A percentile compares a stretch with the other conserved stretches of the same genome.
These are phyloP conservation scores for Kryptolebias marmoratus DNA, from an alignment of 2,113 vertebrate genomes.

Conservation along the genomic window DNA sequence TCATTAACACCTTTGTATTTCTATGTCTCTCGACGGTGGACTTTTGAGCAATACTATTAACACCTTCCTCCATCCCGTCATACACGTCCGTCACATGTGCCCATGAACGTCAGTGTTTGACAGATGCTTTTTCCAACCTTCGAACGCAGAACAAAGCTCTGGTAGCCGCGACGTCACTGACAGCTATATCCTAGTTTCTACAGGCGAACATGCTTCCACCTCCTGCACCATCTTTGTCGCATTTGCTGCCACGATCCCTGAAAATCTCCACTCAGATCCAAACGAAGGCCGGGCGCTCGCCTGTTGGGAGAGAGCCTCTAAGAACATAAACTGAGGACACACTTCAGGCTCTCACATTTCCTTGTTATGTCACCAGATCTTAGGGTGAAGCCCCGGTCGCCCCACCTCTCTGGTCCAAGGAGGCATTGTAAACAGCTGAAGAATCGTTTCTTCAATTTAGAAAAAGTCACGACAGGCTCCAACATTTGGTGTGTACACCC, in stretches of 20 bases:
- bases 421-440: conserved; percentile 27
- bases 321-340: conserved; percentile 50
- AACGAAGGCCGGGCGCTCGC: neutral
- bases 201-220: too few species aligned
- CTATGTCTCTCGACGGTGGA: neutral
- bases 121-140: neutral
- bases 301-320: conserved; percentile 30
- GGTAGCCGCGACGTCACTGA: neutral
- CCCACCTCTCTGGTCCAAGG: conserved; percentile 7
- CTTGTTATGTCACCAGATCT: conserved; percentile 60
- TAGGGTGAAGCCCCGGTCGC: neutral
- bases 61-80: neutral
- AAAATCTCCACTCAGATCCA: conserved; percentile 36
- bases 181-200: too few species aligned
- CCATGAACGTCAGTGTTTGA: neutral
- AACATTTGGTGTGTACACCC: too few species aligned
- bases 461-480: conserved; percentile 1
- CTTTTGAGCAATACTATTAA: neutral
- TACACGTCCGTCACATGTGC: neutral
- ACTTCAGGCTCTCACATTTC: conserved; percentile 50
- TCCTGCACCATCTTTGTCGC: too few species aligned
- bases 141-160: neutral
- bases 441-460: conserved; percentile 55
- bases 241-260: conserved; percentile 29
- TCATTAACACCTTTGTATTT: neutral